phyloP scores from a whole-genome alignment of 2,113 vertebrate genomes.

The Xenopus borealis region DNA sequence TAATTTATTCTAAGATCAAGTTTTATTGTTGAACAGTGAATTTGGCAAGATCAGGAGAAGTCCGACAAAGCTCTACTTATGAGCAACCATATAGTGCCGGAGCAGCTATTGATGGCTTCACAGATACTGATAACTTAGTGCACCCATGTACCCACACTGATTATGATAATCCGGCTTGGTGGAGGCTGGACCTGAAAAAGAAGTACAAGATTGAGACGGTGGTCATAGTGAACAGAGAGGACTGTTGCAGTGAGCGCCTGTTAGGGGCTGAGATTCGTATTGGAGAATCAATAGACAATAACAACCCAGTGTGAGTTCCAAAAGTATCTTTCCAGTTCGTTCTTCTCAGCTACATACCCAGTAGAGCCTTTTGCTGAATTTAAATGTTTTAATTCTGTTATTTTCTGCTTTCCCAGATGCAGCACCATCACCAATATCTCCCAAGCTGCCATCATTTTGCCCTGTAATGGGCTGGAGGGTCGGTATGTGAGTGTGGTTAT shows the following conservation, averaged over 20 bases:
- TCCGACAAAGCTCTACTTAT: not conserved
- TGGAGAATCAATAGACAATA: too few relatives aligned
- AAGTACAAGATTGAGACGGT: not conserved
- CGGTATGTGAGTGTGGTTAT: conserved; percentile 3
- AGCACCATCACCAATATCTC: too few relatives aligned
- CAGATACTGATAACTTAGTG: not conserved
- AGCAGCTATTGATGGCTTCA: not conserved
- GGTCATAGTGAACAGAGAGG: not conserved
- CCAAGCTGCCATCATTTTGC: too few relatives aligned
- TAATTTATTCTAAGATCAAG: not conserved
- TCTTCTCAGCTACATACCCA: too few relatives aligned
- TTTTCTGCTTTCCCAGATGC: too few relatives aligned
- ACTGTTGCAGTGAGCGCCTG: not conserved
- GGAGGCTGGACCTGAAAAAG: not conserved
- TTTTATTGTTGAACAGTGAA: not conserved
- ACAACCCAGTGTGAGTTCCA: too few relatives aligned
- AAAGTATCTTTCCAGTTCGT: too few relatives aligned
- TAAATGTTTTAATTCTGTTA: too few relatives aligned
- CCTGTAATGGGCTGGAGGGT: conserved; percentile 3
- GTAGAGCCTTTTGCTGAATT: too few relatives aligned
- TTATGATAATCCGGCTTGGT: not conserved
- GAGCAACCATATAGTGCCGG: not conserved
- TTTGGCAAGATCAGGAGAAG: not conserved
- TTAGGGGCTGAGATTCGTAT: too few relatives aligned
- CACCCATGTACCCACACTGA: not conserved